Evolutionary conservation across 1,140 invertebrate species (phyloP).

Genomic region (Epicauta chinensis): DNA sequence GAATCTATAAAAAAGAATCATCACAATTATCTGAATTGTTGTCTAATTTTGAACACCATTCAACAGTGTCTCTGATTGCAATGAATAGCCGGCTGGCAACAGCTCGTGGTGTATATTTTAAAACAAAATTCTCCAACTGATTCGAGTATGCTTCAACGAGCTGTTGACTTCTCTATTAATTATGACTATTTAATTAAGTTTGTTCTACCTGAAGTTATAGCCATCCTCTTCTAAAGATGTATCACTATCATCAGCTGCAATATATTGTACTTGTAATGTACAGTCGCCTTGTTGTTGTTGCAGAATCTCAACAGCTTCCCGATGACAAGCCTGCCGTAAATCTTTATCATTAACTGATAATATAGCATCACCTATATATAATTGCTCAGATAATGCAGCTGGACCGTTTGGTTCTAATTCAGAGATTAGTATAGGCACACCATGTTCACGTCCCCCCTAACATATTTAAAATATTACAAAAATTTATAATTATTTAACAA

Average conservation of each 20-base stretch:
- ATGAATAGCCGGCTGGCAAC: no score
- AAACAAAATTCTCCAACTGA: no score
- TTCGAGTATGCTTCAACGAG: no score
- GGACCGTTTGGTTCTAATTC: conserved; percentile 74
- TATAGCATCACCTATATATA: conserved; percentile 80
- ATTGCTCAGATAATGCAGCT: conserved; percentile 58
- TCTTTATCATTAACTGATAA: conserved; percentile 72
- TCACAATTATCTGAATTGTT: not conserved
- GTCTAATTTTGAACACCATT: no score
- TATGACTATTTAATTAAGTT: no score
- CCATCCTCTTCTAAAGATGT: conserved; percentile 45
- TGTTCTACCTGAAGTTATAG: conserved; percentile 45
- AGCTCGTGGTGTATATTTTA: no score
- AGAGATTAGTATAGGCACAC: conserved; percentile 79
- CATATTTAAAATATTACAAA: conserved; percentile 3
- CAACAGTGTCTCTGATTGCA: no score
- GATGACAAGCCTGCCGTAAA: conserved; percentile 63
- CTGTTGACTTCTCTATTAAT: no score
- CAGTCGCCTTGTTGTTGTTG: conserved; percentile 64
- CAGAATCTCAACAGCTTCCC: conserved; percentile 66
- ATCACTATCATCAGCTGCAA: conserved; percentile 63
- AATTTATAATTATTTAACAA: not conserved
- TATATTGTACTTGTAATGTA: conserved; percentile 64
- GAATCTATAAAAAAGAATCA: conserved; percentile 36
- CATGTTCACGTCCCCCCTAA: conserved; percentile 77